phyloP scores from a whole-genome alignment of 2,888 invertebrate genomes.

The Nematopogon swammerdamellus region DNA sequence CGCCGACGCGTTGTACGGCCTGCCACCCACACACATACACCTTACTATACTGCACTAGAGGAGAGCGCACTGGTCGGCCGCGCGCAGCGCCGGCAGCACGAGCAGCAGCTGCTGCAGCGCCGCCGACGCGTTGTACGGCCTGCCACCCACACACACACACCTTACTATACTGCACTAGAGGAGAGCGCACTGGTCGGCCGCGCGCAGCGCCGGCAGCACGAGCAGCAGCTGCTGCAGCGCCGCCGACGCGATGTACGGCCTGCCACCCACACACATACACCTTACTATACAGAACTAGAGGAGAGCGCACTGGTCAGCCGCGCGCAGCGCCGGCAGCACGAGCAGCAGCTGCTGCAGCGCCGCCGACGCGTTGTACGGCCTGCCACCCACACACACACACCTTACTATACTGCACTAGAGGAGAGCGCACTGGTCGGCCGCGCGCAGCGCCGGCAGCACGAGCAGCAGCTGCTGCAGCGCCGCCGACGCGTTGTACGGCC shows the following conservation, averaged over 20 bases:
- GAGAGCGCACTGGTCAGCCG: constrained; percentile 74
- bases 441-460: constrained; percentile 82
- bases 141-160: constrained; percentile 29
- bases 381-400: constrained; percentile 29
- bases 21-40: constrained; percentile 29
- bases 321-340: constrained; percentile 82
- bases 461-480: constrained; percentile 85
- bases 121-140: constrained; percentile 68
- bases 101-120: constrained; percentile 85
- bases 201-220: constrained; percentile 82
- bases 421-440: constrained; percentile 74
- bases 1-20: constrained; percentile 68
- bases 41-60: not conserved
- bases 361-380: constrained; percentile 68
- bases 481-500: constrained; percentile 68
- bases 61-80: constrained; percentile 74
- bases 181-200: constrained; percentile 74
- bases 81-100: constrained; percentile 82
- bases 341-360: constrained; percentile 85
- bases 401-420: not conserved
- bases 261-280: constrained; percentile 29
- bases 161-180: not conserved
- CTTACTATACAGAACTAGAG: not conserved
- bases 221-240: constrained; percentile 85
- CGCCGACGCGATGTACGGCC: constrained; percentile 68